These are phyloP conservation scores for Rana temporaria DNA, from an alignment of 2,113 vertebrate genomes.

Conservation along the genomic window DNA sequence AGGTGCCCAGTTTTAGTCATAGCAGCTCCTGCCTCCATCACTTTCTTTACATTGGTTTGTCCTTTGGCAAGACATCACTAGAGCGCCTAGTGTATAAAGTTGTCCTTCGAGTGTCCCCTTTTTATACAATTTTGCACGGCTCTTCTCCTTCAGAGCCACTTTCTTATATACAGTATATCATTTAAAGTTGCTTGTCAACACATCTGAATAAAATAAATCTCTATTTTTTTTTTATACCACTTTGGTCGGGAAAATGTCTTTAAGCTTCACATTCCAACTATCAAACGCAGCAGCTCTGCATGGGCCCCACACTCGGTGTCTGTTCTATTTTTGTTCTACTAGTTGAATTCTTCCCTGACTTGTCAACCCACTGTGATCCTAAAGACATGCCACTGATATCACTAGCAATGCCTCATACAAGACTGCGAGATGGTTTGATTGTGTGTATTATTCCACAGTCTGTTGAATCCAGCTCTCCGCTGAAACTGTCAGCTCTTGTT, in stretches of 20 bases:
- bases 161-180: too few relatives aligned
- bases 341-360: slow-evolving; percentile 34
- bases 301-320: slow-evolving; percentile 17
- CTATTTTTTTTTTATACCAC: slow-evolving; percentile 7
- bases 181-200: neutral
- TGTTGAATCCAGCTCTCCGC: slow-evolving; percentile 48
- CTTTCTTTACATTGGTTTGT: too few relatives aligned
- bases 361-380: slow-evolving; percentile 50
- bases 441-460: slow-evolving; percentile 53
- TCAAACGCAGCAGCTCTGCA: slow-evolving; percentile 26
- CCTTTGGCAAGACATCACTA: too few relatives aligned
- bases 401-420: slow-evolving; percentile 25
- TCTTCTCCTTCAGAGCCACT: too few relatives aligned
- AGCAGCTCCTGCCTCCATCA: too few relatives aligned
- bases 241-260: slow-evolving; percentile 26
- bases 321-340: slow-evolving; percentile 41
- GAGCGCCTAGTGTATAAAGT: too few relatives aligned
- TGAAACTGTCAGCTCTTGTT: slow-evolving; percentile 50
- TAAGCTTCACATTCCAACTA: slow-evolving; percentile 14
- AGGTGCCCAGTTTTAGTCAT: too few relatives aligned
- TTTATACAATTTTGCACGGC: too few relatives aligned
- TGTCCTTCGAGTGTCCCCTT: too few relatives aligned
- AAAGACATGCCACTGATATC: slow-evolving; percentile 50
- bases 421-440: slow-evolving; percentile 46
- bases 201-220: slow-evolving; percentile 29